Base-by-base conservation (phyloP, 2,888 invertebrate genomes). In the Acanthosoma haemorrhoidale region DNA sequence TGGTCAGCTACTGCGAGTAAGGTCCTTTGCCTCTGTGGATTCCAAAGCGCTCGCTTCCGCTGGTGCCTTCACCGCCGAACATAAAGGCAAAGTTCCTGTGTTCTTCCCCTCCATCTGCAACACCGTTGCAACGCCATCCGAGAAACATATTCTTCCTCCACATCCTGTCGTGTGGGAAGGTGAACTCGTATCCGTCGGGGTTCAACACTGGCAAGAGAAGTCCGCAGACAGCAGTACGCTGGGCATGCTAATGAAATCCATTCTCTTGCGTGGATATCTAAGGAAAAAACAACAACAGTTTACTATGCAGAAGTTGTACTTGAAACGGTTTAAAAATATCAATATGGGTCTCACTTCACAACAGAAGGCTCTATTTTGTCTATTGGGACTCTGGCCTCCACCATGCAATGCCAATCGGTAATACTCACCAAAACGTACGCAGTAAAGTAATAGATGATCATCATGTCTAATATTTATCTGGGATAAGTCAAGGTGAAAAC, bases 101-200 rank as follows among this genome's bases (percentile, higher is more conserved):
- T 1, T 92, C 84, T 79, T 93, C n/a, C n/a, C n/a, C n/a, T n/a
- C n/a, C n/a, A n/a, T n/a, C n/a, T n/a, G 1, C 92, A 0, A 88
- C 87, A 1, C 92, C 93, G 0, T 85, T 81, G 75, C 92, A 92
- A 9, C 63, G 57, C 11, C 59, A 39, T 4, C 61, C 63, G 13
- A 9, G 43, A 13, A 69, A 68, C 32, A 82, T 74, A 4, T 82
- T 82, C 74, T 83, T 83, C 58, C 83, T 76, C 83, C 83, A 83
- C 76, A 82, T 74, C 39, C 95, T 84, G 78, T 94, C 91, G 9
- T 83, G 83, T 0, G 85, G 87, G 79, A 91, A 91, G 0, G 91
- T 88, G 79, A 90, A 91, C 76, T 90, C 92, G 78, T 95, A 95
- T 3, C 94, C 92, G 78, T 95, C 91, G 6, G 92, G 92, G 75